phyloP scores from a whole-genome alignment of 37 sponge, comb jelly and placozoan genomes.

The Cladorhizidae sp. region DNA sequence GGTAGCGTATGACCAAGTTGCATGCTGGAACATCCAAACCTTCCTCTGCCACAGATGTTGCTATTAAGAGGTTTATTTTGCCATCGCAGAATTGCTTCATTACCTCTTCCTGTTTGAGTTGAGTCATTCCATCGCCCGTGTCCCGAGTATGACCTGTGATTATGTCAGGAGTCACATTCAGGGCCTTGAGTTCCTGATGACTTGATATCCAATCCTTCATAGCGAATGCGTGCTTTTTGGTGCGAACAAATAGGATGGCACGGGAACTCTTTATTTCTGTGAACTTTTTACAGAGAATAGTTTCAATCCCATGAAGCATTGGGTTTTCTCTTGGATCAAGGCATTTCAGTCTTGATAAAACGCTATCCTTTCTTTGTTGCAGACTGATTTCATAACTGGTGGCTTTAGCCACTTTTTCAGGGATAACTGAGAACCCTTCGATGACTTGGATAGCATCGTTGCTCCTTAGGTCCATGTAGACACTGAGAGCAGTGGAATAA shows the following conservation, averaged over 20 bases:
- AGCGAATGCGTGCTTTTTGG: slow-evolving; percentile 38
- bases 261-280: background rate
- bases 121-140: slow-evolving; percentile 52
- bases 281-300: slow-evolving; percentile 17
- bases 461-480: slow-evolving; percentile 44
- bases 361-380: background rate
- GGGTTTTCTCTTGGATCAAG: slow-evolving; percentile 36
- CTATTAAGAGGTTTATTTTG: slow-evolving; percentile 81
- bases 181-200: background rate
- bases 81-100: slow-evolving; percentile 78
- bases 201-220: slow-evolving; percentile 37
- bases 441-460: slow-evolving; percentile 56
- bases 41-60: slow-evolving; percentile 92
- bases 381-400: slow-evolving; percentile 14
- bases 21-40: slow-evolving; percentile 94
- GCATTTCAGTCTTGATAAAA: background rate
- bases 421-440: background rate
- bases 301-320: slow-evolving; percentile 21
- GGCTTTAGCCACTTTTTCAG: slow-evolving; percentile 40
- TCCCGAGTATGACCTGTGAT: slow-evolving; percentile 59
- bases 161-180: background rate
- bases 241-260: slow-evolving; percentile 60
- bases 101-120: slow-evolving; percentile 58
- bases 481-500: slow-evolving; percentile 36
- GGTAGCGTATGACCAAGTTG: slow-evolving; percentile 84